Evolutionary conservation across 2,888 invertebrate genomes (phyloP).

Genomic region (Zhuqinia jingwanae): DNA sequence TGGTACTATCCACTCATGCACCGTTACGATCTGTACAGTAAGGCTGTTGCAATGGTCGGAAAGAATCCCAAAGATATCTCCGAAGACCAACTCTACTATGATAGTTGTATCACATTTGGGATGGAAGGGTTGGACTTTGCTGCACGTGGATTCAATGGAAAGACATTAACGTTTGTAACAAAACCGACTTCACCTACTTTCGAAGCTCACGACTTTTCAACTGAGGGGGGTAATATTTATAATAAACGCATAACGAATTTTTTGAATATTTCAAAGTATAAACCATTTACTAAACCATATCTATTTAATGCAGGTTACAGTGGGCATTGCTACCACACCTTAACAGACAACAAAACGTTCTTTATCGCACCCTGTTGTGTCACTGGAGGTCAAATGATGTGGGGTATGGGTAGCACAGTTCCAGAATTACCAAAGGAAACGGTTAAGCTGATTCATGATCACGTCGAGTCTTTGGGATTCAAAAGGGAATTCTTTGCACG

Average conservation of each 20-base stretch:
- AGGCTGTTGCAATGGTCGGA: background rate
- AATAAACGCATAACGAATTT: too few relatives aligned
- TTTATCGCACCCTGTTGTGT: background rate
- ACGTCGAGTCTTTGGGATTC: conserved; percentile 39
- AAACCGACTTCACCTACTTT: background rate
- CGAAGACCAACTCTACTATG: conserved; percentile 9
- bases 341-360: conserved; percentile 28
- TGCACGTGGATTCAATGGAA: conserved; percentile 22
- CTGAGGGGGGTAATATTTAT: background rate
- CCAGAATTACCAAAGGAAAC: conserved; percentile 8
- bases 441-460: conserved; percentile 15
- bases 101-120: conserved; percentile 31
- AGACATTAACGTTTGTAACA: background rate
- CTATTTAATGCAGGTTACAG: background rate
- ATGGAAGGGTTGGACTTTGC: background rate
- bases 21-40: conserved; percentile 8
- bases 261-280: background rate
- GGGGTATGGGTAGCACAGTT: background rate
- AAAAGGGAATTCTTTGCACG: conserved; percentile 10
- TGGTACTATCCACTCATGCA: conserved; percentile 26
- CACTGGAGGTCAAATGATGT: background rate
- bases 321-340: background rate
- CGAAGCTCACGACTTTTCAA: background rate
- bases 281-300: background rate
- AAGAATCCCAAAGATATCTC: background rate